Evolutionary conservation across 2,888 invertebrate species (phyloP), one percentile per base, ranked within the genome.

Genomic region (Hirtodrosophila cameraria): DNA sequence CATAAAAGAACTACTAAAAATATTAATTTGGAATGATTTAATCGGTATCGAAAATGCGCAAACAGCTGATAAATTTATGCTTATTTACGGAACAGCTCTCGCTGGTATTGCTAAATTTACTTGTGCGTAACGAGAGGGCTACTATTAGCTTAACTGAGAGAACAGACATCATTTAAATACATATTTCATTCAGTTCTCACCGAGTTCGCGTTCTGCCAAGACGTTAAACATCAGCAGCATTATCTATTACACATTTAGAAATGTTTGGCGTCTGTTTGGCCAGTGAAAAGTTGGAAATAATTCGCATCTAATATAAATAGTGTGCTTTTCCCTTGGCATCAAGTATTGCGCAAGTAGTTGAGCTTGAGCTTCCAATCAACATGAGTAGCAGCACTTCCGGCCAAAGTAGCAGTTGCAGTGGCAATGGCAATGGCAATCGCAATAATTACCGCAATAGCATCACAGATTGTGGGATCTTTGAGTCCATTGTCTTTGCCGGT

Each of bases 371-470:
- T 38, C 25, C 25, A 60, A 0, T n/a, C 18, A 90, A 2, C 23
- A 23, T 90, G 91, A 78, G 83, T 38, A 63, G 67, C 50, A 89
- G 86, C 60, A 83, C 86, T 63, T 90, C 90, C 67, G 90, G 88
- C 33, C 78, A 85, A 48, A 90, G 89, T 68, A 88, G 88, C 55
- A 82, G 82, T 54, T 79, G 88, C 38, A 48, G 25, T 23, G 36
- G 86, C 48, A 78, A 86, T 42, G 30, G 48, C 33, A 30, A 27
- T 35, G 41, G 31, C 20, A 25, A n/a, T n/a, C n/a, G n/a, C n/a
- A n/a, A n/a, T n/a, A n/a, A n/a, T n/a, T n/a, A n/a, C n/a, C n/a
- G n/a, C n/a, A n/a, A 5, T 39, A 5, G 11, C 6, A 35, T 39
- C 23, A 7, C 48, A 15, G 78, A 74, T 35, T 57, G 78, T 42